Percentiles rank a stretch among this genome's conserved stretches.
phyloP scores from a whole-genome alignment of 2,797 vertebrate species.

The Brachyalestes nurse region DNA sequence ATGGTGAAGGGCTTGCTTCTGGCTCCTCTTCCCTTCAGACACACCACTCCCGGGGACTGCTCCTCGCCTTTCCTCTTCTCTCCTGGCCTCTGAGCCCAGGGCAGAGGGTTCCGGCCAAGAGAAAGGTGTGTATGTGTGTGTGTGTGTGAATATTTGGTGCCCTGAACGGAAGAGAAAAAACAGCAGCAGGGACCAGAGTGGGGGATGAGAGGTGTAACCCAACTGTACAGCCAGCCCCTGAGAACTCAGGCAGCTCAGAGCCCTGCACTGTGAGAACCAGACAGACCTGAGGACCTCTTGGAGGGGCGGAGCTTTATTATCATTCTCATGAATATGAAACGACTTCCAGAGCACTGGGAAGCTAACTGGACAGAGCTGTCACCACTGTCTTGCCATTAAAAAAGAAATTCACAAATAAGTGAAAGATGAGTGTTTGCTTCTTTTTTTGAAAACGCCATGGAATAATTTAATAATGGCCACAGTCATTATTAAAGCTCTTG shows the following conservation, averaged over 20 bases:
- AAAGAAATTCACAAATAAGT: not conserved
- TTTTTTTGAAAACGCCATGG: no score
- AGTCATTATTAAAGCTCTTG: no score
- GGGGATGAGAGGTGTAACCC: constrained; percentile 63
- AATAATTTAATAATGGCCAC: no score
- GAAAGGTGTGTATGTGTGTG: constrained; percentile 54
- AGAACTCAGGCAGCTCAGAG: constrained; percentile 62
- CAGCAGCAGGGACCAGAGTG: constrained; percentile 49
- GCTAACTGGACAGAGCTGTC: constrained; percentile 14
- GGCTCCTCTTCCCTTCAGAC: constrained; percentile 65
- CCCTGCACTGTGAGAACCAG: constrained; percentile 43
- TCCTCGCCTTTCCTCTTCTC: constrained; percentile 66
- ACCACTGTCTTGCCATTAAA: not conserved
- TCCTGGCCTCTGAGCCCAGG: constrained; percentile 53
- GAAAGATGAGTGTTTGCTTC: not conserved
- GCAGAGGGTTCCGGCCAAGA: constrained; percentile 57
- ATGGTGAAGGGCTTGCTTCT: constrained; percentile 74
- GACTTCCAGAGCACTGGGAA: not conserved
- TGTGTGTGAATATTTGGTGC: constrained; percentile 50
- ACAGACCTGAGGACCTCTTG: constrained; percentile 47
- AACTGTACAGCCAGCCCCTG: constrained; percentile 57
- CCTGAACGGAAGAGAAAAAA: constrained; percentile 57
- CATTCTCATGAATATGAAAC: constrained; percentile 32
- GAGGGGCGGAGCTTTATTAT: constrained; percentile 47
- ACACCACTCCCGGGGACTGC: constrained; percentile 65